Percentiles rank a stretch among this genome's conserved stretches.
Evolutionary conservation across 2,797 vertebrate genomes (phyloP).

Genomic region (Schizopygopsis malacanthus): DNA sequence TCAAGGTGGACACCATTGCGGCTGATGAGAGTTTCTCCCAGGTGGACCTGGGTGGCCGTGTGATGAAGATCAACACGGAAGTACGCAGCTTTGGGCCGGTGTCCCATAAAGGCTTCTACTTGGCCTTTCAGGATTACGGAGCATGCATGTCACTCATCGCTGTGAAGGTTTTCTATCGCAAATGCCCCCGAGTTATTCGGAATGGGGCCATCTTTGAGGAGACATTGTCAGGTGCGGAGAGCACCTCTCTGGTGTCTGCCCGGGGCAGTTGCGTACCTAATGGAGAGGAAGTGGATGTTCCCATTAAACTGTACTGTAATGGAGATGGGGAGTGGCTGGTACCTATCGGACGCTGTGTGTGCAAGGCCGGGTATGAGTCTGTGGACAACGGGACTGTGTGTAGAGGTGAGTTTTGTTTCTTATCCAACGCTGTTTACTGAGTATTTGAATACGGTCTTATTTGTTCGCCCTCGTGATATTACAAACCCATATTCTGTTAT

Average conservation of each 20-base stretch:
- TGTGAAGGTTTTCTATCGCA: slow-evolving; percentile 92
- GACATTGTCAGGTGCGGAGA: slow-evolving; percentile 93
- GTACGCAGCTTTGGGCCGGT: slow-evolving; percentile 94
- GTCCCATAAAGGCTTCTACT: slow-evolving; percentile 90
- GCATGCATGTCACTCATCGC: slow-evolving; percentile 97
- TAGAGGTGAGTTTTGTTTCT: slow-evolving; percentile 82
- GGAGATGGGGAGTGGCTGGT: slow-evolving; percentile 97
- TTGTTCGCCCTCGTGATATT: background rate
- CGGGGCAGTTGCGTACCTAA: slow-evolving; percentile 90
- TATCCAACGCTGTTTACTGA: background rate
- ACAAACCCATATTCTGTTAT: background rate
- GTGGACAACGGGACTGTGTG: slow-evolving; percentile 89
- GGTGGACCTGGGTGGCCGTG: slow-evolving; percentile 91
- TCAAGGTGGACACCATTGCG: slow-evolving; percentile 96
- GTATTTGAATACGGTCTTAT: background rate
- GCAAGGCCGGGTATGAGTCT: slow-evolving; percentile 87
- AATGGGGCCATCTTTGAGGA: slow-evolving; percentile 92
- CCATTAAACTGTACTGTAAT: slow-evolving; percentile 96
- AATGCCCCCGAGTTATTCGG: slow-evolving; percentile 87
- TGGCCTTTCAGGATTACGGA: slow-evolving; percentile 97
- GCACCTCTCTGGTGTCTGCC: slow-evolving; percentile 92
- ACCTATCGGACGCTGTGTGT: slow-evolving; percentile 94
- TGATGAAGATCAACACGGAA: slow-evolving; percentile 98
- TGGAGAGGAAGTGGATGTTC: slow-evolving; percentile 94
- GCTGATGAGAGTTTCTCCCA: slow-evolving; percentile 97